Evolutionary conservation across 2,797 vertebrate genomes (phyloP), one percentile per base, ranked within the genome.

Genomic region (Leucoraja ocellata): DNA sequence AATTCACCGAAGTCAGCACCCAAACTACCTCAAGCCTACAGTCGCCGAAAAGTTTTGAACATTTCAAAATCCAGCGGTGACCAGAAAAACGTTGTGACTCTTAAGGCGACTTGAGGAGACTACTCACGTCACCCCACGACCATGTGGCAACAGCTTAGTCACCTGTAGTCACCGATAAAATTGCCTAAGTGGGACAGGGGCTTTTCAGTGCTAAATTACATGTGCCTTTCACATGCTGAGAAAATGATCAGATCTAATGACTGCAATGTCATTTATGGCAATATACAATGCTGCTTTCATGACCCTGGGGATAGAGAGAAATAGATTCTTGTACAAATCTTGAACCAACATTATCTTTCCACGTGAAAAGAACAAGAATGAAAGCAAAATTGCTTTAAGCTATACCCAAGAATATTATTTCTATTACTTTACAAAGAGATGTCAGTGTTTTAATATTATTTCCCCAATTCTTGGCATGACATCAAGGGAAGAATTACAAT

Each of bases 201-300:
- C 4, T 46, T 46, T 46, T 13, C 18, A 92, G 39, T 76, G 90
- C 74, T 74, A 74, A 73, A 92, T 92, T 74, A 76, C 71, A 91
- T 54, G 71, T 76, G 39, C 36, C 39, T n/a, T 76, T 76, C 90
- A 92, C 90, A 92, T 46, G 13, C 39, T 76, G 71, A 28, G 39
- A 1, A 92, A 92, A 92, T 92, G 71, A 92, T 28, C 90, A 91
- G 86, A 36, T 91, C 32, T 32, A 92, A 39, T 74, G 76, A 92
- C 90, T 92, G 36, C 71, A 25, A 92, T 36, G 25, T 92, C 11
- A 91, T 92, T 92, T 92, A 58, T 92, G 28, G 71, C 86, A 91
- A 68, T 21, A 9, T 58, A 54, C 90, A 92, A 92, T 76, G n/a
- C 90, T 25, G 90, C 11, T 76, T 76, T 92, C 71, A 74, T 76